Evolutionary conservation across 2,113 vertebrate genomes (phyloP), one percentile per base, ranked within the genome.

Genomic region (Odontophorus gujanensis): DNA sequence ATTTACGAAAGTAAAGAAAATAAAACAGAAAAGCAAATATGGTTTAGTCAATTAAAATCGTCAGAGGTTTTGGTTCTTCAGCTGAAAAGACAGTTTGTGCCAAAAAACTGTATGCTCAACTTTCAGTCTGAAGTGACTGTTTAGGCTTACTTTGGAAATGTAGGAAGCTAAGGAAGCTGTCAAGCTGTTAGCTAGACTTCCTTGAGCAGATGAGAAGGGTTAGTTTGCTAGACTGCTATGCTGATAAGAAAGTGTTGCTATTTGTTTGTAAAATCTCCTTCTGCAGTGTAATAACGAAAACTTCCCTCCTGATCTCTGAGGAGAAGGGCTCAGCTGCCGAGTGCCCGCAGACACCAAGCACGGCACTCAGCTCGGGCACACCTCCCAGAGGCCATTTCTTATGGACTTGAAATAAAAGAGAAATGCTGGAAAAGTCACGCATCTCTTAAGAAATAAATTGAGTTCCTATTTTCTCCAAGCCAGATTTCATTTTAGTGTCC

Each of bases 171-270:
- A 17, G 91, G 90, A 87, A 93, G 92, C 89, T 82, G 90, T 71
- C 92, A 76, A 90, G 80, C 92, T 81, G 89, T 77, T 92, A 59
- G 57, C 74, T 18, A 65, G 84, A 34, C 81, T n/a, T 74, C 80
- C 92, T n/a, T 2, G 36, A 89, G 87, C 90, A 87, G 89, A 53
- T 1, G 85, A 88, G 78, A 11, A 68, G 88, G 81, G 89, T 61
- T 67, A 75, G 26, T 74, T 58, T 67, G 71, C 89, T 63, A 89
- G 84, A 82, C 86, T 71, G 80, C 87, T 87, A 53, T 14, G 45
- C 92, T 2, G 92, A 82, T 3, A 90, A 74, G 34, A 4, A 69
- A 69, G 88, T 6, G 72, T 34, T 25, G 93, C 76, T 57, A 2
- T 50, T 71, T 85, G 63, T 57, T 87, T 92, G 65, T 90, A 76